phyloP scores from a whole-genome alignment of 1,140 invertebrate genomes.

The Drosophila ohnishii region DNA sequence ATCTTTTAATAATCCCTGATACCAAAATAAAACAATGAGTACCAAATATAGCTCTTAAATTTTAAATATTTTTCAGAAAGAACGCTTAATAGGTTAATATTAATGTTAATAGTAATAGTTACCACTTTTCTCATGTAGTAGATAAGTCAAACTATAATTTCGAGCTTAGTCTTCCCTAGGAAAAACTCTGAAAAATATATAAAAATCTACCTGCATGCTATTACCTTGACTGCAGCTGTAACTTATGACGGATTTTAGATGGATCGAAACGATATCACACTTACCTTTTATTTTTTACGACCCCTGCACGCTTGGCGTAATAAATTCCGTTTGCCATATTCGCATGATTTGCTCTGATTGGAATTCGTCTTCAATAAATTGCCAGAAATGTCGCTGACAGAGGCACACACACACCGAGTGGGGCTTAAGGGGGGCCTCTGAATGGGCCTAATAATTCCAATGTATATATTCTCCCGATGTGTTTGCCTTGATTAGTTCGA shows the following conservation, averaged over 20 bases:
- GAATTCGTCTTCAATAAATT: slow-evolving; percentile 78
- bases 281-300: slow-evolving; percentile 79
- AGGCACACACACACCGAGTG: slow-evolving; percentile 24
- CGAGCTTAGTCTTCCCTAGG: not conserved
- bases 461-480: slow-evolving; percentile 47
- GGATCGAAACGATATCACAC: slow-evolving; percentile 74
- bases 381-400: slow-evolving; percentile 72
- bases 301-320: slow-evolving; percentile 58
- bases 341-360: slow-evolving; percentile 80
- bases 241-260: slow-evolving; percentile 13
- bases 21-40: not conserved
- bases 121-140: rapidly evolving
- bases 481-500: slow-evolving; percentile 68
- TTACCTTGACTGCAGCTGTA: slow-evolving; percentile 11
- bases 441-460: slow-evolving; percentile 40
- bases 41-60: not conserved
- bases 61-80: not conserved
- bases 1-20: not conserved
- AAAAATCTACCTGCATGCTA: not conserved
- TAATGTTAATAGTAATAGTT: not conserved
- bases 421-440: not conserved
- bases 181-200: not conserved
- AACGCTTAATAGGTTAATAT: not conserved
- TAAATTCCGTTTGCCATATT: slow-evolving; percentile 77
- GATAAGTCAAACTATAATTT: not conserved